Conservation (phyloP, 2,113 vertebrate species). For the Oxyura jamaicensis region DNA sequence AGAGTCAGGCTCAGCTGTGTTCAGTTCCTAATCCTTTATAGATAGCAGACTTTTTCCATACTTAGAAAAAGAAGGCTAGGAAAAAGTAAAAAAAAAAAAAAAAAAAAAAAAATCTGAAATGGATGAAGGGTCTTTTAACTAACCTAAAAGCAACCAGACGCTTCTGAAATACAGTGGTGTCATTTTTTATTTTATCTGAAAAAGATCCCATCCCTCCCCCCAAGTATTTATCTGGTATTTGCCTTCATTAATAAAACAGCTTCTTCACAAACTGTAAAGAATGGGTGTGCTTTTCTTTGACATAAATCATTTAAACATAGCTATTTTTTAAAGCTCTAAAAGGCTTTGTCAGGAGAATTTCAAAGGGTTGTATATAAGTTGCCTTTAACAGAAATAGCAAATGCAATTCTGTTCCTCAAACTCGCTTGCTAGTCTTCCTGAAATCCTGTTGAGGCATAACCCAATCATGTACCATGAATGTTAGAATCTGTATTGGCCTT, state of each 20-base stretch:
- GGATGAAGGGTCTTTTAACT: constrained; percentile 69
- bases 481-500: constrained; percentile 74
- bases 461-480: constrained; percentile 64
- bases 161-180: constrained; percentile 75
- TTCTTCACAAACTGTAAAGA: constrained; percentile 77
- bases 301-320: constrained; percentile 66
- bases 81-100: background rate
- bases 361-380: constrained; percentile 77
- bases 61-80: background rate
- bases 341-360: constrained; percentile 70
- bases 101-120: background rate
- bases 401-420: constrained; percentile 73
- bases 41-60: constrained; percentile 58
- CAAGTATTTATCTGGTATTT: constrained; percentile 72
- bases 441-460: constrained; percentile 77
- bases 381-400: constrained; percentile 80
- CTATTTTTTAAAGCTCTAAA: constrained; percentile 66
- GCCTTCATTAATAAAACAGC: constrained; percentile 83
- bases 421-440: constrained; percentile 79
- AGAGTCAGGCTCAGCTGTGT: constrained; percentile 64
- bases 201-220: constrained; percentile 30
- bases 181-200: constrained; percentile 72
- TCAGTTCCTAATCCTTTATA: constrained; percentile 65
- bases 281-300: constrained; percentile 81
- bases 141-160: constrained; percentile 67